phyloP scores from a whole-genome alignment of 1,140 invertebrate species.

The Diachasma alloeum region DNA sequence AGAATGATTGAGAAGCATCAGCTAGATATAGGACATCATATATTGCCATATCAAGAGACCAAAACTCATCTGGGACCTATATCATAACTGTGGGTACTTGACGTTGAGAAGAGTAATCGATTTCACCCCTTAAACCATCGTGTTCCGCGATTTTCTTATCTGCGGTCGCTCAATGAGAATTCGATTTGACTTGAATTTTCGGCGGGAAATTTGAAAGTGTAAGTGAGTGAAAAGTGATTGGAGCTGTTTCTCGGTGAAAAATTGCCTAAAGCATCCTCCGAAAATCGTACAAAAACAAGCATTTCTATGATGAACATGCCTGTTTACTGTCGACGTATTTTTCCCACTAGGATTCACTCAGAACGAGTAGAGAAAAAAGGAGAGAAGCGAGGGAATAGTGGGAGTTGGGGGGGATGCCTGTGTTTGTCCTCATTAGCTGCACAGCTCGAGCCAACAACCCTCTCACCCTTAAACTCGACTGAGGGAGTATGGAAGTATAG shows the following conservation, averaged over 20 bases:
- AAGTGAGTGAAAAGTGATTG: too few relatives aligned
- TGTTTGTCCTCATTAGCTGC: constrained; percentile 34
- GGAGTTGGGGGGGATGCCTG: neutral
- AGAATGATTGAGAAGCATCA: constrained; percentile 58
- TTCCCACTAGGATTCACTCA: neutral
- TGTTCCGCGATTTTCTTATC: neutral
- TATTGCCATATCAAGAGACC: neutral
- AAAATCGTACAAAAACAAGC: neutral
- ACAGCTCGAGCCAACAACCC: constrained; percentile 25
- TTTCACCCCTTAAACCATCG: neutral
- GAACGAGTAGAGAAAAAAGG: neutral
- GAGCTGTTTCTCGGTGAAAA: neutral
- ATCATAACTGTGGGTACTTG: neutral
- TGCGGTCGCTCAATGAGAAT: neutral
- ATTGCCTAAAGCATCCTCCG: neutral
- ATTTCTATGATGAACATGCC: neutral
- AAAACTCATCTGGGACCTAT: neutral
- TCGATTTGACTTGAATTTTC: neutral
- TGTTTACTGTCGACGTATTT: constrained; percentile 14
- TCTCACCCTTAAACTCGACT: constrained; percentile 13
- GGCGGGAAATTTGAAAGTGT: neutral
- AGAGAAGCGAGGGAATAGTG: neutral
- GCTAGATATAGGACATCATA: neutral
- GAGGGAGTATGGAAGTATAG: neutral
- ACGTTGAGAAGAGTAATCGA: constrained; percentile 3